phyloP scores from a whole-genome alignment of 1,140 invertebrate species.

The Glossosoma conforme region DNA sequence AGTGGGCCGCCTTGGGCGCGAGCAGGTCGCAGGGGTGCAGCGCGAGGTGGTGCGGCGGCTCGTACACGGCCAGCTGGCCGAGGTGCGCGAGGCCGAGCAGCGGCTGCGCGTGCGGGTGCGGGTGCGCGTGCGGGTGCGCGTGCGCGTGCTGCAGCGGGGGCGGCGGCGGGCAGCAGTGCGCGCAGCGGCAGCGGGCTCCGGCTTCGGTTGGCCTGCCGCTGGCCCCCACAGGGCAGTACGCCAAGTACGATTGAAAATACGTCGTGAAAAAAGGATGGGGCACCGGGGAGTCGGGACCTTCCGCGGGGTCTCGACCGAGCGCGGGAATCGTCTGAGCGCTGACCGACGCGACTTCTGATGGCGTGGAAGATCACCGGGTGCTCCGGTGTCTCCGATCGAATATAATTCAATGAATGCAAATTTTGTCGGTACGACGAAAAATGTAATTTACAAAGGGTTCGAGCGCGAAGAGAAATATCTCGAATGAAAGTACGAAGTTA shows the following conservation, averaged over 20 bases:
- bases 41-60: conserved; percentile 18
- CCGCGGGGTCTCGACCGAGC: not conserved
- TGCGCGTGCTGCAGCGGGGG: conserved; percentile 13
- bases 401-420: conserved; percentile 1
- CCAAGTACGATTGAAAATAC: conserved; percentile 33
- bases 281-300: conserved; percentile 4
- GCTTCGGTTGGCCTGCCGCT: conserved; percentile 10
- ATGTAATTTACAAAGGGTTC: conserved; percentile 4
- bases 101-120: conserved; percentile 39
- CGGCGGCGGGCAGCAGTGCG: conserved; percentile 15
- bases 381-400: not conserved
- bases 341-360: too few relatives aligned
- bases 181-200: conserved; percentile 22
- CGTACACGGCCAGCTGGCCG: conserved; percentile 7
- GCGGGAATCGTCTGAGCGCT: not conserved
- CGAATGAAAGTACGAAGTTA: too few relatives aligned
- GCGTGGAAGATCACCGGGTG: not conserved
- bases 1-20: conserved; percentile 49
- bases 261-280: conserved; percentile 22
- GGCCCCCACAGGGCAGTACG: conserved; percentile 31
- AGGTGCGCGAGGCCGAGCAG: too few relatives aligned
- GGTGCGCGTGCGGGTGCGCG: conserved; percentile 36
- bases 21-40: conserved; percentile 33
- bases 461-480: too few relatives aligned
- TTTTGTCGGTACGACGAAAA: conserved; percentile 1